phyloP scores from a whole-genome alignment of 2,888 invertebrate genomes.

The Chloroclystis v-ata region DNA sequence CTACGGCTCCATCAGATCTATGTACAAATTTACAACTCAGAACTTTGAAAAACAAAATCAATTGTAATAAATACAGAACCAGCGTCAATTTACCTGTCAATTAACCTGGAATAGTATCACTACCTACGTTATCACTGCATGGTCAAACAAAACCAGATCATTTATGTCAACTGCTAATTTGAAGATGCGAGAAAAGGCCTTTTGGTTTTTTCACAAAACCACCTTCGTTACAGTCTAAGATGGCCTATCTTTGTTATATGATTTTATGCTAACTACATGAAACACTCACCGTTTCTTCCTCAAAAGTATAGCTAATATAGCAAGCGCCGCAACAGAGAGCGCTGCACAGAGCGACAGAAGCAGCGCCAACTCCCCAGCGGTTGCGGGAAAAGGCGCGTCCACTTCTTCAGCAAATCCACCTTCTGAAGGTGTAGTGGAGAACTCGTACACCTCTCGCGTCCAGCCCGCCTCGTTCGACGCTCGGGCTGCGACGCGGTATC shows the following conservation, averaged over 20 bases:
- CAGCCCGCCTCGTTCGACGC: slow-evolving; percentile 81
- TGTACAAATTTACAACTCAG: no score
- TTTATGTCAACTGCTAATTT: no score
- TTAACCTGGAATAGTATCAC: no score
- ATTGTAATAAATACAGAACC: no score
- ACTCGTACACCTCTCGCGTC: slow-evolving; percentile 79
- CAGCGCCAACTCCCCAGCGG: slow-evolving; percentile 67
- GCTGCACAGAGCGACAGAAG: slow-evolving; percentile 76
- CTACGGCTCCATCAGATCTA: slow-evolving; percentile 58
- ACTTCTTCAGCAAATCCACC: slow-evolving; percentile 72
- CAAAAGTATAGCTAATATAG: slow-evolving; percentile 78
- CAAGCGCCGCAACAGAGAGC: slow-evolving; percentile 73
- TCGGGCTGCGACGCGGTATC: slow-evolving; percentile 79
- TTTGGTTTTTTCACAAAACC: no score
- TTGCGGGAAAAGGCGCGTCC: slow-evolving; percentile 69
- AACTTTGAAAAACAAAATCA: background rate
- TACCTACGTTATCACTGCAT: no score
- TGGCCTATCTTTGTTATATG: no score
- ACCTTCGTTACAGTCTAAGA: no score
- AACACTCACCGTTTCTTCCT: slow-evolving; percentile 71
- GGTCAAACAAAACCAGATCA: no score
- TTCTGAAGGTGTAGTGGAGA: slow-evolving; percentile 75
- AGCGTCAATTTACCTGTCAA: no score
- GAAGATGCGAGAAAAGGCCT: no score
- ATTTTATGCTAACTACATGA: no score